phyloP scores from a whole-genome alignment of 2,113 vertebrate species.

The Pogonocichla stellata region DNA sequence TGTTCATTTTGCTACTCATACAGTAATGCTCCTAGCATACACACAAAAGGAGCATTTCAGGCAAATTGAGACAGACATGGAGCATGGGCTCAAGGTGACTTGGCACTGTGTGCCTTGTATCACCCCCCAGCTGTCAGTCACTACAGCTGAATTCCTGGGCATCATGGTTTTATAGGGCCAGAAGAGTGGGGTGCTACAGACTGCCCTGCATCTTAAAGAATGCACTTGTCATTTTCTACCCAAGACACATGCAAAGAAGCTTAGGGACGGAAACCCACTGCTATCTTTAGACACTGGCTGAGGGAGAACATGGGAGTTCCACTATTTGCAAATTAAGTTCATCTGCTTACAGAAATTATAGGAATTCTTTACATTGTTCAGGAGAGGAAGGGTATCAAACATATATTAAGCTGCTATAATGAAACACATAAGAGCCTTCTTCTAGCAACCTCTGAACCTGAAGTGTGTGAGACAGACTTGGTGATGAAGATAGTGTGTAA shows the following conservation, averaged over 20 bases:
- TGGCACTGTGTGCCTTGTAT: fast-evolving
- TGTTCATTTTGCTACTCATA: not conserved
- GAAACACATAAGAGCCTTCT: conserved; percentile 34
- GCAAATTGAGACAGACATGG: not conserved
- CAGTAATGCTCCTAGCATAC: not conserved
- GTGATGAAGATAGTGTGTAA: not conserved
- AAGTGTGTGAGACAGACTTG: not conserved
- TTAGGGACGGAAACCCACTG: not conserved
- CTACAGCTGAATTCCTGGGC: not conserved
- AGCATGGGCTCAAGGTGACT: fast-evolving
- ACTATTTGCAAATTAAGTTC: not conserved
- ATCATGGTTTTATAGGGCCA: not conserved
- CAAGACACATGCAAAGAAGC: not conserved
- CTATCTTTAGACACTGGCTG: not conserved
- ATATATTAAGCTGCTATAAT: not conserved
- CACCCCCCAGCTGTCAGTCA: fast-evolving
- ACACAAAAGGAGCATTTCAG: not conserved
- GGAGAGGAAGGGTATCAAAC: not conserved
- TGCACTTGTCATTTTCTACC: not conserved
- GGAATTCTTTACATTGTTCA: not conserved
- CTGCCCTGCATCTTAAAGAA: not conserved
- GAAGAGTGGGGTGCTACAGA: not conserved
- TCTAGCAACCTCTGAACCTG: not conserved
- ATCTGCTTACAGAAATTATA: not conserved
- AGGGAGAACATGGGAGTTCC: not conserved